Evolutionary conservation across 2,797 vertebrate genomes (phyloP), one percentile per base, ranked within the genome.

Genomic region (Gila robusta): DNA sequence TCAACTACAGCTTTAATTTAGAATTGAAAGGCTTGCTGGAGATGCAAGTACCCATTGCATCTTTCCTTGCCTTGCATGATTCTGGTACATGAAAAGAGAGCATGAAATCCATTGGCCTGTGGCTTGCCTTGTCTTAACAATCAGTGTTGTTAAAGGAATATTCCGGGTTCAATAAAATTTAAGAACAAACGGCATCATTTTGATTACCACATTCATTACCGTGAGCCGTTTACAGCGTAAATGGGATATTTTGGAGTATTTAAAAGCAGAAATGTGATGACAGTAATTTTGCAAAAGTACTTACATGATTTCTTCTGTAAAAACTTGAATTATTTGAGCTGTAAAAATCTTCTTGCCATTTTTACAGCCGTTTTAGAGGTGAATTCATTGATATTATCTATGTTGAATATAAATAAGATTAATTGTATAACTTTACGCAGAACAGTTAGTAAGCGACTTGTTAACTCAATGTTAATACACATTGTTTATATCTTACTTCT

Each of bases 61-160:
- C 39, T 74, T 56, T 67, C 19, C 39, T 64, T 82, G 72, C 70
- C 39, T 62, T 80, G 87, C 87, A 86, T 90, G 79, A 52, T 72
- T 56, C 41, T 66, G 16, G 17, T 47, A 49, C 28, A 76, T 35
- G 19, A 79, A 67, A 66, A 52, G 14, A 28, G 23, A 62, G 83
- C 87, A 86, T 87, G 81, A 79, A 70, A 28, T 66, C 39, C 67
- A 87, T 62, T 78, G 67, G 14, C 41, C 41, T 41, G 16, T 82
- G 49, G 32, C 39, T 80, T 78, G 54, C 67, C 78, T 32, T 83
- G 66, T 84, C 32, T 77, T 67, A 44, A 84, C 32, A 74, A 47
- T 19, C 26, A 44, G 28, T 37, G 26, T 73, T 59, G 52, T 74
- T 77, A 37, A 81, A 70, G 21, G 12, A 19, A 81, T 69, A 81